phyloP scores from a whole-genome alignment of 2,113 vertebrate genomes.

The Puma concolor region DNA sequence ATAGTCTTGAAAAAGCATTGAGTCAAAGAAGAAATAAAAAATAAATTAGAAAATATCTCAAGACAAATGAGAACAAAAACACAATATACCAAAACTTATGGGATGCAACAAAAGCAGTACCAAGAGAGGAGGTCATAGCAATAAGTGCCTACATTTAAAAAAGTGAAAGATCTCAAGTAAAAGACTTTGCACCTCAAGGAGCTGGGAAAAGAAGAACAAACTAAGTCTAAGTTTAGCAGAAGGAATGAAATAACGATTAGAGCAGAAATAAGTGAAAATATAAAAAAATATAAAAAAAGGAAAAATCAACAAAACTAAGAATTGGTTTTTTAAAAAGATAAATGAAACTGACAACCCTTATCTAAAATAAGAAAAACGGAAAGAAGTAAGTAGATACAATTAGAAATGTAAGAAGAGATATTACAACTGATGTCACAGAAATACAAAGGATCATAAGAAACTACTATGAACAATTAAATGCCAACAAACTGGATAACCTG shows the following conservation, averaged over 20 bases:
- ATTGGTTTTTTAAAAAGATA: not conserved
- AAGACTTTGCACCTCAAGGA: not conserved
- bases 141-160: not conserved
- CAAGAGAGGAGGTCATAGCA: not conserved
- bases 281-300: not conserved
- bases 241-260: not conserved
- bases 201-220: not conserved
- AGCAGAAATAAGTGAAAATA: not conserved
- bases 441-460: not conserved
- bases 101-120: not conserved
- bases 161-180: not conserved
- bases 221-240: not conserved
- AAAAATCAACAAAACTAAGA: not conserved
- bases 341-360: not conserved
- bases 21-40: not conserved
- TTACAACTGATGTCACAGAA: not conserved
- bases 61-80: not conserved
- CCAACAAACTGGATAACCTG: not conserved
- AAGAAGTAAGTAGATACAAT: not conserved
- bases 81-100: not conserved
- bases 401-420: not conserved
- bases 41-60: not conserved
- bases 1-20: not conserved
- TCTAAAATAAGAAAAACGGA: not conserved
- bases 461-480: not conserved